Conservation (phyloP, 1,140 invertebrate species). For the Eciton burchellii region DNA sequence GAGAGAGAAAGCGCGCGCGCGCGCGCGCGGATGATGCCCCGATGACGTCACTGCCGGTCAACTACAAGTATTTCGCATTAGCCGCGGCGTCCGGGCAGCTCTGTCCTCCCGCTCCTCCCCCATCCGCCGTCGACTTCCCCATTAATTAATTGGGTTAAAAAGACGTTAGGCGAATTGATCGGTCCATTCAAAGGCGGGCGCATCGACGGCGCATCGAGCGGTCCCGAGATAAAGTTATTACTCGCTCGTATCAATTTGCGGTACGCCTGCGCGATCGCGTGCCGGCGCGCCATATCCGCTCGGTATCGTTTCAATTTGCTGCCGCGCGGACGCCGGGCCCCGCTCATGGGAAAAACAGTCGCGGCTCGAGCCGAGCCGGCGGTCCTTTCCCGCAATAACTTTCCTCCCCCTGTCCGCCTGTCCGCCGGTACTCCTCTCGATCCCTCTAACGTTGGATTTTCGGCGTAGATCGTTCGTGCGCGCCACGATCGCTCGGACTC, state of each 20-base stretch:
- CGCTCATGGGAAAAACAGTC: constrained; percentile 72
- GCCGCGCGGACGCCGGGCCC: constrained; percentile 20
- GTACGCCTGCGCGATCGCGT: constrained; percentile 71
- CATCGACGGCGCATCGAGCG: constrained; percentile 39
- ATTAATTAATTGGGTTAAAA: constrained; percentile 85
- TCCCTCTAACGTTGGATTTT: not conserved
- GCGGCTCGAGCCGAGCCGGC: not conserved
- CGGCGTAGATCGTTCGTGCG: not conserved
- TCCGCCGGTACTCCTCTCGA: constrained; percentile 11
- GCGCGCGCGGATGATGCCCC: constrained; percentile 68
- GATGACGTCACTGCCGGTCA: constrained; percentile 84
- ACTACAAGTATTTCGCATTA: constrained; percentile 86
- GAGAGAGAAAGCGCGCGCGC: too few species aligned
- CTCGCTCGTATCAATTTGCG: constrained; percentile 75
- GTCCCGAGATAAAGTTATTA: constrained; percentile 79
- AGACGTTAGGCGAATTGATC: constrained; percentile 83
- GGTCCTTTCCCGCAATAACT: constrained; percentile 64
- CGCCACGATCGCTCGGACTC: not conserved
- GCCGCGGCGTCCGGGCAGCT: constrained; percentile 54
- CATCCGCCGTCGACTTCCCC: constrained; percentile 34
- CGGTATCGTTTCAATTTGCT: constrained; percentile 69
- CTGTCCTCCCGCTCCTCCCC: not conserved
- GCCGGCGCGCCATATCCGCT: constrained; percentile 61
- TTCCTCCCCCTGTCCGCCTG: constrained; percentile 3
- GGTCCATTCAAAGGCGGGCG: constrained; percentile 72